phyloP scores from a whole-genome alignment of 2,888 invertebrate genomes.

The Caenorhabditis uteleia region DNA sequence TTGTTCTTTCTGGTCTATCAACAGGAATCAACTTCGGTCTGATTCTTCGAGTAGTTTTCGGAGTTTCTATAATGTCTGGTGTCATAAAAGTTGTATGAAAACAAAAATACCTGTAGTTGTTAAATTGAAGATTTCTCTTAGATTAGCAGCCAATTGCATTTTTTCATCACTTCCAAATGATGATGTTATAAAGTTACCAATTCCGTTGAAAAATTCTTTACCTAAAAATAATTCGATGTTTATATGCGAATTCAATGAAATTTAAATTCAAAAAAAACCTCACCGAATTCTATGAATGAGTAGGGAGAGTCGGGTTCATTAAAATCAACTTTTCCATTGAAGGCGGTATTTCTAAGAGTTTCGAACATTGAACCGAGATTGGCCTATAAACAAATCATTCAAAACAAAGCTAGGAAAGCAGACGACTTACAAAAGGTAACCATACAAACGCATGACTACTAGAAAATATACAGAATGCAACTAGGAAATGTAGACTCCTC shows the following conservation, averaged over 20 bases:
- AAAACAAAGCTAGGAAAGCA: not conserved
- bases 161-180: slow-evolving; percentile 35
- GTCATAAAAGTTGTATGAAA: not conserved
- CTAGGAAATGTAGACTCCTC: not conserved
- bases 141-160: slow-evolving; percentile 26
- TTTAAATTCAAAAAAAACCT: no score
- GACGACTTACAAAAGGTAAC: slow-evolving; percentile 47
- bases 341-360: slow-evolving; percentile 48
- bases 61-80: slow-evolving; percentile 6
- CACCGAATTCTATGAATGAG: slow-evolving; percentile 24
- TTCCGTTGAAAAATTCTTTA: slow-evolving; percentile 35
- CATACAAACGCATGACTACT: slow-evolving; percentile 32
- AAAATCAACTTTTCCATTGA: slow-evolving; percentile 26
- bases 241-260: no score
- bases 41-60: slow-evolving; percentile 22
- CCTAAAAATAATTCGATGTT: slow-evolving; percentile 24
- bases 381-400: slow-evolving; percentile 20
- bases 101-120: slow-evolving; percentile 39
- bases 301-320: slow-evolving; percentile 26
- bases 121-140: slow-evolving; percentile 42
- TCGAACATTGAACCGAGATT: slow-evolving; percentile 50
- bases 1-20: slow-evolving; percentile 17
- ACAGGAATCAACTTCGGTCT: slow-evolving; percentile 38
- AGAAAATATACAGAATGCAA: not conserved
- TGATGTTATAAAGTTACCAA: slow-evolving; percentile 31